Evolutionary conservation across 2,797 vertebrate species (phyloP), one percentile per base, ranked within the genome.

Genomic region (Gambelia wislizenii): DNA sequence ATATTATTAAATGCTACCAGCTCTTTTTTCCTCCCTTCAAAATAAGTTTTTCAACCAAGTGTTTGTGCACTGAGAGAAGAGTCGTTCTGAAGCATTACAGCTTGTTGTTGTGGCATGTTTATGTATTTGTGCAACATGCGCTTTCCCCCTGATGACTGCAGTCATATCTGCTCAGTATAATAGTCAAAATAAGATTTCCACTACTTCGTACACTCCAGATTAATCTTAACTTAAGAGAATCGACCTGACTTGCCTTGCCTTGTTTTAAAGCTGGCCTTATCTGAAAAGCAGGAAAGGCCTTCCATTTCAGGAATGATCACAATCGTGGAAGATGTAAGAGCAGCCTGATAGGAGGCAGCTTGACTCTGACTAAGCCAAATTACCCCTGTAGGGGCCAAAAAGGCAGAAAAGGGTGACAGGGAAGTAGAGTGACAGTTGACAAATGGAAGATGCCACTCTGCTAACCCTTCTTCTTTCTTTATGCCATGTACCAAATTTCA

Each of bases 141-240:
- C 81, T 91, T 95, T 87, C 72, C 2, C 81, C 89, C 76, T 91
- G 89, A 94, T 0, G 88, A 89, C 47, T 91, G 54, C 87, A 95
- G 92, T 95, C 91, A 85, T 85, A 89, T 91, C 30, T 80, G 87
- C 87, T 96, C 88, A 93, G 87, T 93, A 94, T 91, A 79, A 91
- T 77, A 95, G 91, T 93, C 87, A 96, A 96, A 97, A 95, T 95
- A 95, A 89, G 42, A 27, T 82, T 95, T 95, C 95, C 92, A 80
- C 94, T 91, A 90, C 86, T 90, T 76, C 92, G 2, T 92, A 72
- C 22, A 89, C 91, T 95, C 25, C 64, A 94, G 87, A 90, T 90
- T 94, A 93, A 94, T 94, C 76, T 89, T 89, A 95, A 91, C 92
- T 94, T 92, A 93, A 89, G 70, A 94, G 91, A 96, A 91, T 91